Conservation (phyloP, 2,113 vertebrate species). For the Nothobranchius kuhntae region DNA sequence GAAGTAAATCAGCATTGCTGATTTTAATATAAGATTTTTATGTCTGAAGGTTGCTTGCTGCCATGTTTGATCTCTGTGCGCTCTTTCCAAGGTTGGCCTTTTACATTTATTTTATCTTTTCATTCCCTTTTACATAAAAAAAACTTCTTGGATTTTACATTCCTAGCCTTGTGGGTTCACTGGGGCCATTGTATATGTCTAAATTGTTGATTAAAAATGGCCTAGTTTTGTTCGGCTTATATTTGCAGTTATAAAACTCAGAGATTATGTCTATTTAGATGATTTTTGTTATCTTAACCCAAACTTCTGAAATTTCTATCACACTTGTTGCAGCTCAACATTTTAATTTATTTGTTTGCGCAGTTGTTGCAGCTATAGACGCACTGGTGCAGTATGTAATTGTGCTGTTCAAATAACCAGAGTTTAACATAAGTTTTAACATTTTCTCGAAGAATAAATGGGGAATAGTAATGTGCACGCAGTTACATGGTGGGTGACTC, state of each 20-base stretch:
- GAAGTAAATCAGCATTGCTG: too few relatives aligned
- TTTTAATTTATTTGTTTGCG: slow-evolving; percentile 9
- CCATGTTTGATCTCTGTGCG: too few relatives aligned
- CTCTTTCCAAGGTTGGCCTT: too few relatives aligned
- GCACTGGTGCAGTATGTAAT: slow-evolving; percentile 36
- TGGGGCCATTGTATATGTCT: too few relatives aligned
- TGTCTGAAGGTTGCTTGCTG: too few relatives aligned
- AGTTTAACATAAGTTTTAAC: slow-evolving; percentile 71
- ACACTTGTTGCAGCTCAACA: not conserved
- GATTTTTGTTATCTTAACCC: not conserved
- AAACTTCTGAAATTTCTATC: not conserved
- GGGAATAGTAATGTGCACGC: slow-evolving; percentile 70
- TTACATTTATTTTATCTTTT: too few relatives aligned
- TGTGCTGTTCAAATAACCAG: slow-evolving; percentile 35
- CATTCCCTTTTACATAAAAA: too few relatives aligned
- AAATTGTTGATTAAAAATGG: not conserved
- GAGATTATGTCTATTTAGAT: not conserved
- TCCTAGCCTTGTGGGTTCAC: too few relatives aligned
- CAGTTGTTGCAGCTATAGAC: slow-evolving; percentile 27
- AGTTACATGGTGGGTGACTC: slow-evolving; percentile 72
- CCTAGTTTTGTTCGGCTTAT: not conserved
- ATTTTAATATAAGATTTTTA: too few relatives aligned
- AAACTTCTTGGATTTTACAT: too few relatives aligned
- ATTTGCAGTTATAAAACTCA: not conserved
- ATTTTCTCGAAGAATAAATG: slow-evolving; percentile 60